Evolutionary conservation across 2,113 vertebrate genomes (phyloP), one percentile per base, ranked within the genome.

Genomic region (Barnardius zonarius): DNA sequence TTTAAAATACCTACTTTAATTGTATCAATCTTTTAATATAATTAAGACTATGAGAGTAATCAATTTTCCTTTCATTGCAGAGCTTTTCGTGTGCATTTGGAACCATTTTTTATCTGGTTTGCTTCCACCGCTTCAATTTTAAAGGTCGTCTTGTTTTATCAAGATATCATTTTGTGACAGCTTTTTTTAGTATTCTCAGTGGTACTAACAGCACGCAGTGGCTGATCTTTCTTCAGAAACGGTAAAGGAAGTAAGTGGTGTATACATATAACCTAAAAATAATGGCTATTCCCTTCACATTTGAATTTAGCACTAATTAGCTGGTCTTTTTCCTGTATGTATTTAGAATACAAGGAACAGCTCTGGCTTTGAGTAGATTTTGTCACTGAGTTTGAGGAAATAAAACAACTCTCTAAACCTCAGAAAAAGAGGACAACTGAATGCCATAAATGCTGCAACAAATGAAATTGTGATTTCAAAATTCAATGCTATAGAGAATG

Each of bases 231-330:
- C 89, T 52, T 75, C 81, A 92, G 57, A 76, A 87, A 46, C 15
- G 43, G 57, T 68, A 55, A 82, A 92, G 54, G 76, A 95, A 90
- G 64, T 41, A 61, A 87, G 20, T 67, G 64, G 48, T 88, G 22
- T 84, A 46, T 67, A 61, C 35, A 39, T 22, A 69, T 19, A 93
- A 73, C 54, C 84, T 46, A 49, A 91, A 95, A 95, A 82, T 84
- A 93, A 89, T 61, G 35, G 57, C 55, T 75, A 64, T 57, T 91
- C 61, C 66, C 75, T 83, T 79, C 5, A 13, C 22, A 61, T 94
- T 93, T 97, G 70, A 94, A 83, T 95, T 76, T 66, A 94, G 62
- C n/a, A 37, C 44, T 91, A 89, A 95, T 87, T 89, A 91, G 84
- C 73, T 86, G 89, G 9, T 75, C 31, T 63, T 52, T 74, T 81